Evolutionary conservation across 2,113 vertebrate species (phyloP), one percentile per base, ranked within the genome.

Genomic region (Hydropotes inermis): DNA sequence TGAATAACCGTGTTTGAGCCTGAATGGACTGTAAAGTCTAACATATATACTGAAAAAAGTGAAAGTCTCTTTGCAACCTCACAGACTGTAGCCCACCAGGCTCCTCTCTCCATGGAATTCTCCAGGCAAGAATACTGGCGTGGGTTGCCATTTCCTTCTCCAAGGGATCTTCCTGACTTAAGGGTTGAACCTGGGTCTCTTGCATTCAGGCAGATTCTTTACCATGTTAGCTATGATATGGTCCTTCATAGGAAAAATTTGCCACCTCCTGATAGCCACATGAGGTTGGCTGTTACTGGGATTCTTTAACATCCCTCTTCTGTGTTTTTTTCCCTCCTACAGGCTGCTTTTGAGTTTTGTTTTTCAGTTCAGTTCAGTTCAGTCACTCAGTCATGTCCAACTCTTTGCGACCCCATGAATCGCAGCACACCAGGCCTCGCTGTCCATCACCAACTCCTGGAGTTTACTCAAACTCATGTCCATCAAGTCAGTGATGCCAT

Each of bases 241-340:
- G 43, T 11, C 54, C 25, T 58, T 83, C 17, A 3, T 0, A 11
- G 50, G 45, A 36, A 52, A 78, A 23, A 5, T 25, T 64, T 64
- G 23, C 52, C 4, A 2, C 21, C 3, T 25, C 27, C 7, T 10
- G 28, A 2, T 23, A 52, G 23, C n/a, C 30, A 1, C 33, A 11
- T 6, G 57, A 14, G 27, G 76, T 19, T 25, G 33, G 43, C 19
- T 23, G 14, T 4, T 45, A 4, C 50, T 58, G 70, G 36, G 36
- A 30, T 6, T 74, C n/a, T 27, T 70, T 43, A 15, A 11, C 8
- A 4, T 13, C 6, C 43, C 27, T 23, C 7, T 47, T n/a, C 60
- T 79, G 16, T 2, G 21, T 54, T 70, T 58, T 36, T 82, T 74
- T 30, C 15, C 45, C 7, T 57, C 36, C n/a, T 74, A 19, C 43